Conservation (phyloP, 2,888 invertebrate genomes). For the Sinotaia quadrata region DNA sequence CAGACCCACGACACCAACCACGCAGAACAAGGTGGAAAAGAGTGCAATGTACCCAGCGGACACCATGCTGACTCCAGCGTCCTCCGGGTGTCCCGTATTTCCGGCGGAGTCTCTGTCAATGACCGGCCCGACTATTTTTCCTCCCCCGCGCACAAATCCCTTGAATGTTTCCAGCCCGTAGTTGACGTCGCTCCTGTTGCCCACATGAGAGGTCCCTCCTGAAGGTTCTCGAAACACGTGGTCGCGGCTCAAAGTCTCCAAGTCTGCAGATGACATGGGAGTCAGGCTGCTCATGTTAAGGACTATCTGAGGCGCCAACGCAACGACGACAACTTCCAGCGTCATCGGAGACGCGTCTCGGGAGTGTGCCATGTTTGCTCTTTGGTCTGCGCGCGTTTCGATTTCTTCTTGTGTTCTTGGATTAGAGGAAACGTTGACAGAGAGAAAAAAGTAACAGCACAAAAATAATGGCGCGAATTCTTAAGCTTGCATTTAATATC, state of each 20-base stretch:
- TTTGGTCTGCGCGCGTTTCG: too few species aligned
- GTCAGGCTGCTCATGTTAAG: conserved; percentile 3
- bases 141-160: background rate
- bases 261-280: background rate
- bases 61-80: conserved; percentile 4
- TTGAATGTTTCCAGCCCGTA: too few species aligned
- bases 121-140: background rate
- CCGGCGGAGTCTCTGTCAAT: background rate
- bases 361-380: conserved; percentile 14
- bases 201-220: background rate
- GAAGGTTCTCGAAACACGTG: background rate
- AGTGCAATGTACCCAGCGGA: conserved; percentile 22
- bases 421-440: too few species aligned
- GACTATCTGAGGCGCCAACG: conserved; percentile 19
- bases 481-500: too few species aligned
- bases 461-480: too few species aligned
- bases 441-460: too few species aligned
- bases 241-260: background rate
- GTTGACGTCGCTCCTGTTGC: background rate
- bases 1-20: conserved; percentile 68
- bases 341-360: conserved; percentile 14
- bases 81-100: background rate
- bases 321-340: conserved; percentile 23
- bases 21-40: conserved; percentile 49
- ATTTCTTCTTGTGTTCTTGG: too few species aligned